Conservation (phyloP, 2,888 invertebrate species). For the Drosophila mayaguana region DNA sequence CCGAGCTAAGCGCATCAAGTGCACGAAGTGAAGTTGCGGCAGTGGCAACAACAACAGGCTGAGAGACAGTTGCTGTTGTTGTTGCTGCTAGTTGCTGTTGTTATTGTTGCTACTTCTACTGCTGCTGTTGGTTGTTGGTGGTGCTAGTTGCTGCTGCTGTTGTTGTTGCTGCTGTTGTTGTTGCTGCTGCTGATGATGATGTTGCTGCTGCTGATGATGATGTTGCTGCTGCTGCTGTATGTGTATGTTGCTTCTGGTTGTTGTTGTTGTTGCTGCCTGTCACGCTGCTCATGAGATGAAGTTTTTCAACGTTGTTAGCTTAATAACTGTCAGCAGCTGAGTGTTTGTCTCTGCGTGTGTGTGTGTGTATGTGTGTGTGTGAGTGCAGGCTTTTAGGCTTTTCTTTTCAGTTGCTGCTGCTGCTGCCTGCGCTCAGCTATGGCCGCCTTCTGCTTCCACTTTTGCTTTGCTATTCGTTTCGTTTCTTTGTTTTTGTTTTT, state of each 20-base stretch:
- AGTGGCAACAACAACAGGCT: neutral
- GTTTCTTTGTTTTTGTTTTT: conserved; percentile 1
- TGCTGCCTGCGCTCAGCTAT: neutral
- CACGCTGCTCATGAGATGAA: conserved; percentile 63
- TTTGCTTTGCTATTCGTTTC: neutral
- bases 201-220: too few relatives aligned
- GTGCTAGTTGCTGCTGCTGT: too few relatives aligned
- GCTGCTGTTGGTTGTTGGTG: too few relatives aligned
- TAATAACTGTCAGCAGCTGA: conserved; percentile 74
- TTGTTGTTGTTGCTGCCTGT: conserved; percentile 29
- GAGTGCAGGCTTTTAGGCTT: conserved; percentile 31
- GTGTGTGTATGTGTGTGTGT: neutral
- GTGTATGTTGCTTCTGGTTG: neutral
- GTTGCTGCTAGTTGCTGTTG: neutral
- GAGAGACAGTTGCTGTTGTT: neutral
- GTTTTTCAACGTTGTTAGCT: conserved; percentile 76
- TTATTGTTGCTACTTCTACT: neutral
- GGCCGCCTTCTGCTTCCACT: neutral
- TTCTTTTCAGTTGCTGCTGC: conserved; percentile 2
- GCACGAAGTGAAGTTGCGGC: conserved; percentile 17
- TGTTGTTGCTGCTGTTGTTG: conserved; percentile 4
- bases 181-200: conserved; percentile 20
- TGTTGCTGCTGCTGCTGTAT: too few relatives aligned
- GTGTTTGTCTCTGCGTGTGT: conserved; percentile 29
- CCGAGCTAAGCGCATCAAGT: conserved; percentile 34